These are phyloP conservation scores for Bacillus rossius DNA, from an alignment of 1,140 invertebrate species.

Conservation along the genomic window DNA sequence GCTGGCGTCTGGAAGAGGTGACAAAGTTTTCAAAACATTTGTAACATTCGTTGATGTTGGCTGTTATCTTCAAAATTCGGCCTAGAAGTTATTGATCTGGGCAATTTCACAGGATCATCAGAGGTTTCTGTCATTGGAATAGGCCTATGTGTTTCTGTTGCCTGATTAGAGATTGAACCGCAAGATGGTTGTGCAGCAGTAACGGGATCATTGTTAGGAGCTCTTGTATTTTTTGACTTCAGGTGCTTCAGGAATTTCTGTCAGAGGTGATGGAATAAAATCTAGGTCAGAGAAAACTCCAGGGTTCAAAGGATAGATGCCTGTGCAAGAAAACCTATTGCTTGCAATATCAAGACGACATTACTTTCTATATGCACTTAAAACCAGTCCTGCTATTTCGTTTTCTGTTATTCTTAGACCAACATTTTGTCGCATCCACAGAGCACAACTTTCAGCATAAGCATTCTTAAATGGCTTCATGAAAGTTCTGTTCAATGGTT, in stretches of 20 bases:
- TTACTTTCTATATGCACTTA: not conserved
- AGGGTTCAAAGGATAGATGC: slow-evolving; percentile 5
- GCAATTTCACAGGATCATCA: not conserved
- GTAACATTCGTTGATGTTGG: not conserved
- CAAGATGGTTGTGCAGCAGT: not conserved
- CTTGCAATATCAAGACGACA: slow-evolving; percentile 8
- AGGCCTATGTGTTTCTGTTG: not conserved
- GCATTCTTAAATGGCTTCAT: slow-evolving; percentile 38
- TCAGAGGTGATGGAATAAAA: slow-evolving; percentile 6
- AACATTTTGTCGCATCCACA: slow-evolving; percentile 4
- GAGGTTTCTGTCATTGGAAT: not conserved
- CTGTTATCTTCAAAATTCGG: too few species aligned
- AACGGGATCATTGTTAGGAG: not conserved
- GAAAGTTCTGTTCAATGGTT: slow-evolving; percentile 34
- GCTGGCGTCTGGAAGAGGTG: not conserved
- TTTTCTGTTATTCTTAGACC: slow-evolving; percentile 3
- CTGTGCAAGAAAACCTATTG: slow-evolving; percentile 5
- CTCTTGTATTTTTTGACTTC: not conserved
- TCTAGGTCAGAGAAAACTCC: slow-evolving; percentile 5
- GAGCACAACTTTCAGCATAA: slow-evolving; percentile 25
- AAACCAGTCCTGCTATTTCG: slow-evolving; percentile 7
- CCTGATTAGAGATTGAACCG: not conserved
- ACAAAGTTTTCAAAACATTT: not conserved
- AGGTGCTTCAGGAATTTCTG: slow-evolving; percentile 1
- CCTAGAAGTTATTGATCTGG: not conserved